A percentile compares a stretch with the other conserved stretches of the same genome.
Evolutionary conservation across 37 sponge, comb jelly and placozoan genomes (phyloP).

Genomic region (Mnemiopsis leidyi): DNA sequence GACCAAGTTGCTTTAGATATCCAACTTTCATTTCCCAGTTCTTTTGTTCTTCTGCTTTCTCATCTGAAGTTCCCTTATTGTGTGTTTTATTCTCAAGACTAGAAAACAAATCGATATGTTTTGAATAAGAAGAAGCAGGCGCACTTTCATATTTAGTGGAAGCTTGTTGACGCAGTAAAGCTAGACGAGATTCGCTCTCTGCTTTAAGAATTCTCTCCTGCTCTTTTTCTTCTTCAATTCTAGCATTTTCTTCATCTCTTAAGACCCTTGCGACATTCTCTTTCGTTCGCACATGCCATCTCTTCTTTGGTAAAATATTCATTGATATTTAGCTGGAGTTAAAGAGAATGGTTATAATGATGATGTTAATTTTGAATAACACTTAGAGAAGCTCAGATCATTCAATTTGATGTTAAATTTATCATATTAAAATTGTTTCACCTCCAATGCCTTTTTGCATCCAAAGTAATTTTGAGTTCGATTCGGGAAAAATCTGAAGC

Average conservation of each 20-base stretch:
- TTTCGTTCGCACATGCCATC: constrained; percentile 59
- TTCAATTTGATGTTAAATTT: no score
- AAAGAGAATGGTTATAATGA: no score
- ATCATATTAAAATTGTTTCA: no score
- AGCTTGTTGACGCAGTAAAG: not conserved
- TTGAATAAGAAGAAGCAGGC: not conserved
- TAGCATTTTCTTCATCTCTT: constrained; percentile 36
- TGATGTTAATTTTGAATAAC: no score
- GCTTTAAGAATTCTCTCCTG: not conserved
- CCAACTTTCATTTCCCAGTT: constrained; percentile 56
- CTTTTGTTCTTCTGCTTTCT: not conserved
- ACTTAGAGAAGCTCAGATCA: no score
- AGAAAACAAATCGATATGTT: constrained; percentile 37
- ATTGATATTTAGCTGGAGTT: no score
- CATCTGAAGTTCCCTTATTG: not conserved
- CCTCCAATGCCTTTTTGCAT: no score
- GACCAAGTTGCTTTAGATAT: constrained; percentile 9
- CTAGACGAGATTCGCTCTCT: constrained; percentile 40
- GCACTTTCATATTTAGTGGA: not conserved
- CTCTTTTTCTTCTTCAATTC: constrained; percentile 20
- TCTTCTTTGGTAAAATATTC: constrained; percentile 61
- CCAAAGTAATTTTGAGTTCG: no score
- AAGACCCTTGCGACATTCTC: constrained; percentile 40
- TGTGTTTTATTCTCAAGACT: not conserved
- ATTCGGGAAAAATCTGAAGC: no score